Percentiles rank a stretch among this genome's conserved stretches.
Evolutionary conservation across 2,797 vertebrate genomes (phyloP).

Genomic region (Smutsia temminckii): DNA sequence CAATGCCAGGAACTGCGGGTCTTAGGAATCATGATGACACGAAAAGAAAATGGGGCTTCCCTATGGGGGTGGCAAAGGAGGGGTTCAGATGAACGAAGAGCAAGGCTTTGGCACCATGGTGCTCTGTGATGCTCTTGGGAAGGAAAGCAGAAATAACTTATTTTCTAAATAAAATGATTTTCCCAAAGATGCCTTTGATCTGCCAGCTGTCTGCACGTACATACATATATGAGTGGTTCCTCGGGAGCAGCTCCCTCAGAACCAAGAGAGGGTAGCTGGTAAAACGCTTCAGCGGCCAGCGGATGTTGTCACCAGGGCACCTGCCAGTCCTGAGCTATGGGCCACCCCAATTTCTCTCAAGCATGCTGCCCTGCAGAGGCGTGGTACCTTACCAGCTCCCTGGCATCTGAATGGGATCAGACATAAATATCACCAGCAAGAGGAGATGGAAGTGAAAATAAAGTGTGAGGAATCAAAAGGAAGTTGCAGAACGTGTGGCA

Average conservation of each 20-base stretch:
- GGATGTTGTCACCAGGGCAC: conserved; percentile 56
- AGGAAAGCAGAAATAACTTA: background rate
- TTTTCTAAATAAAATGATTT: conserved; percentile 74
- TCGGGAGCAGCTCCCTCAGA: conserved; percentile 59
- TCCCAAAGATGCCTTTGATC: conserved; percentile 58
- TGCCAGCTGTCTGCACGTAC: conserved; percentile 63
- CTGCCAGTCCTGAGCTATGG: conserved; percentile 53
- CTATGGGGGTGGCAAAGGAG: background rate
- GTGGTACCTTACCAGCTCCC: conserved; percentile 79
- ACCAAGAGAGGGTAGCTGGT: conserved; percentile 48
- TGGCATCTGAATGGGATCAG: conserved; percentile 76
- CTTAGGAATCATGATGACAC: background rate
- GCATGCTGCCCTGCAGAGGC: conserved; percentile 52
- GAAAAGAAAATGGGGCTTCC: background rate
- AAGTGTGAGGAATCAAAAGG: conserved; percentile 84
- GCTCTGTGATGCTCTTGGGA: background rate
- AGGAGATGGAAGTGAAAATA: conserved; percentile 84
- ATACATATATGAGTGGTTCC: conserved; percentile 47
- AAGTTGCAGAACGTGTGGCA: conserved; percentile 83
- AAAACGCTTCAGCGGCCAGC: conserved; percentile 44
- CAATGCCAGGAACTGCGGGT: background rate
- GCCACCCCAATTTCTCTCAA: conserved; percentile 40
- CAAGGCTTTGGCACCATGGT: background rate
- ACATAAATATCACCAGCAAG: conserved; percentile 80
- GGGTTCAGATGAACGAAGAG: background rate